Percentiles rank a stretch among this genome's conserved stretches.
Evolutionary conservation across 2,888 invertebrate genomes (phyloP).

Genomic region (Ectobius pallidus): DNA sequence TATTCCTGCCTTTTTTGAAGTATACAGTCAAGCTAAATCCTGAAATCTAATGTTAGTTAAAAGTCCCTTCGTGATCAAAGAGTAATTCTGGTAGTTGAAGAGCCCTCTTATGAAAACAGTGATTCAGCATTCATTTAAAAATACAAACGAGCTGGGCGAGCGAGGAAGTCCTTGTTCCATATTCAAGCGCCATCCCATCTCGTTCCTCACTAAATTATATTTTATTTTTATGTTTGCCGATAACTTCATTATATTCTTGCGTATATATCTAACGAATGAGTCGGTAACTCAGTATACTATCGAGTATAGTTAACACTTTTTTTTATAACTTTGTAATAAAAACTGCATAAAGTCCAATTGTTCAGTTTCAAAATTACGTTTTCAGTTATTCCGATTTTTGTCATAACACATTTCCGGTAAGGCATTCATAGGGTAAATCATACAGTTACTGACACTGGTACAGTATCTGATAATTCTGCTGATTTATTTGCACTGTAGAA

Average conservation of each 20-base stretch:
- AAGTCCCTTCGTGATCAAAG: too few species aligned
- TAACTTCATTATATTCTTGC: constrained; percentile 17
- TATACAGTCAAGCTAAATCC: too few species aligned
- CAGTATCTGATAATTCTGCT: too few species aligned
- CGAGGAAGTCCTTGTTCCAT: background rate
- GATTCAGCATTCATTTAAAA: background rate
- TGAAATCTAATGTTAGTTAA: too few species aligned
- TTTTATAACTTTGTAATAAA: background rate
- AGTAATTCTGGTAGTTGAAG: too few species aligned
- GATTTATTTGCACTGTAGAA: too few species aligned
- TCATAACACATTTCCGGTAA: background rate
- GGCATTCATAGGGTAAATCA: background rate
- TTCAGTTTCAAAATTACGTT: constrained; percentile 19
- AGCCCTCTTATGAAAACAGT: background rate
- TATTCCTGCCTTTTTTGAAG: too few species aligned
- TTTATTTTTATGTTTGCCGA: constrained; percentile 7
- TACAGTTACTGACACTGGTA: too few species aligned
- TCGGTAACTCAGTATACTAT: background rate
- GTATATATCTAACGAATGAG: background rate
- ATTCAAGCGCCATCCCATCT: background rate
- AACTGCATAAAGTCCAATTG: constrained; percentile 12
- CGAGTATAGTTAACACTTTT: constrained; percentile 5
- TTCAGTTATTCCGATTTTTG: background rate
- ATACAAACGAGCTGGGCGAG: background rate
- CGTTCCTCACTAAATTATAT: background rate